Base-by-base conservation (phyloP, 2,797 vertebrate genomes). In the Selene dorsalis region DNA sequence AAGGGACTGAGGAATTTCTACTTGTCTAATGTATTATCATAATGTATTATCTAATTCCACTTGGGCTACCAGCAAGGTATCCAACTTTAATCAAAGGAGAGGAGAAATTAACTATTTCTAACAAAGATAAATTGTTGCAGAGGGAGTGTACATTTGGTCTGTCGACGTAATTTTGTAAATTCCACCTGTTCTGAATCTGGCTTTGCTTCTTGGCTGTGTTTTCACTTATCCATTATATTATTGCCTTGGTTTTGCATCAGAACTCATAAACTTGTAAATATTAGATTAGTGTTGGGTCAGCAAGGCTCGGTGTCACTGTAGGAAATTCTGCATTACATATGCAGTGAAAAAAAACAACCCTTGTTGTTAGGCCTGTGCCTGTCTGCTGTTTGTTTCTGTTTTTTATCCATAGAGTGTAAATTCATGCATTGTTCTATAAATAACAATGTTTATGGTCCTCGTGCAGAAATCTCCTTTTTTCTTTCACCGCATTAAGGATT, bases 201-300 rank as follows among this genome's bases (percentile, higher is more conserved):
- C 41, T 48, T 28, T 72, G 24, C 38, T 60, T 41, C 30, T 45
- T 28, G 5, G 68, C 26, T 30, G 12, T 45, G 20, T 73, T 56
- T 78, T 61, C 52, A 28, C 2, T 53, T 64, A 35, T 59, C 59
- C 20, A 24, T 66, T 45, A 41, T 53, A 11, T 65, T 58, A 58
- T 57, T 73, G 53, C 24, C 11, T 14, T 2, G 14, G 3, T 38
- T 87, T 61, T 71, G 28, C 52, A 45, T 35, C 26, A 64, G 50
- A 64, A 52, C 63, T 63, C n/a, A 22, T 52, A n/a, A 26, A 66
- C 60, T 52, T 41, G 48, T 73, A 71, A 75, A 69, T 74, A 76
- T 70, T 73, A 69, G 69, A 76, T 81, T 39, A 53, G 47, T 70
- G 53, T 48, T 30, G 56, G 38, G 45, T 82, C 55, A 69, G 56